Evolutionary conservation across 2,113 vertebrate species (phyloP), one percentile per base, ranked within the genome.

Genomic region (Coryphaenoides rupestris): DNA sequence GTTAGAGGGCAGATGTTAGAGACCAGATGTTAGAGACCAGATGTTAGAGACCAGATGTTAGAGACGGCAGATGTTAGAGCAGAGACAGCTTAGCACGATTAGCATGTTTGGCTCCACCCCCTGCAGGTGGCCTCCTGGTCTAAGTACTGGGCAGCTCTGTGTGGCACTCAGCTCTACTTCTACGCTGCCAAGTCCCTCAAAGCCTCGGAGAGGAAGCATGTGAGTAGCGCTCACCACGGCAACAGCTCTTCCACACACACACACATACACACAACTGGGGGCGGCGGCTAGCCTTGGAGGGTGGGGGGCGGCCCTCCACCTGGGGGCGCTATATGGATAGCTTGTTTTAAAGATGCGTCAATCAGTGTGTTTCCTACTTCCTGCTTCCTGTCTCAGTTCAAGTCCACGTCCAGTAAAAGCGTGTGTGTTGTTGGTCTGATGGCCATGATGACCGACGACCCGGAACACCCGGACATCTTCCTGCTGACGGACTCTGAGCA

Each of bases 111-210:
- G 33, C 2, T 40, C 33, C 33, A 5, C 9, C 33, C 33, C 57
- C 58, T 75, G 19, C 71, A 99, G 97, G 96, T 99, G 78, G 93
- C 96, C 28, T 95, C 97, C 26, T 99, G 96, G 97, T 99, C 96
- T 17, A 98, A 98, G 83, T 99, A 95, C 65, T 99, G 97, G 97
- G 95, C 94, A 26, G 95, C 95, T 56, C 86, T 99, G 14, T 96
- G 94, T 84, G 95, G 94, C 69, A 90, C 93, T 19, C 96, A 98
- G 3, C 93, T 99, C 71, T 94, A 94, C 74, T 98, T 98, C 86
- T 99, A 98, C 19, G 88, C 96, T 87, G 96, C 96, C 88, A 99
- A 99, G 83, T 98, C 97, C 83, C 89, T 99, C 74, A 99, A 99
- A 87, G 95, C 95, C 72, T 93, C 95, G 16, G 96, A 99, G 81